Conservation (phyloP, 2,888 invertebrate species). For the Acleris cristana region DNA sequence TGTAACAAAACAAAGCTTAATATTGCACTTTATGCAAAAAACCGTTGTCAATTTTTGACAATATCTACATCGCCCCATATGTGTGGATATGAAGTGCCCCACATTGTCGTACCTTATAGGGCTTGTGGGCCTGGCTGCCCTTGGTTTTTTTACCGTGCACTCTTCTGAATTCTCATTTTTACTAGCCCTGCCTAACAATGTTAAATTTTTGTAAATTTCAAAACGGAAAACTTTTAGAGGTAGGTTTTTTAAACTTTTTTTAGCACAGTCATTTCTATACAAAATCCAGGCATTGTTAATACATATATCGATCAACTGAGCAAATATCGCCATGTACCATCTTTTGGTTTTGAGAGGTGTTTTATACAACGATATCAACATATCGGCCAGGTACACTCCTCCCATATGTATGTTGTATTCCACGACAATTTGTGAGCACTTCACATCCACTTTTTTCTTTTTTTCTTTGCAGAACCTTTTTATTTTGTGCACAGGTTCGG, state of each 20-base stretch:
- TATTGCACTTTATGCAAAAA: constrained; percentile 28
- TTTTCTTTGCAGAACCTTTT: constrained; percentile 39
- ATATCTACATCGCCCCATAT: constrained; percentile 12
- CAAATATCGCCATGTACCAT: constrained; percentile 34
- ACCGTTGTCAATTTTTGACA: constrained; percentile 20
- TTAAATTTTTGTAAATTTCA: constrained; percentile 6
- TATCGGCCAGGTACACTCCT: constrained; percentile 34
- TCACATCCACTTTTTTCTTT: constrained; percentile 29
- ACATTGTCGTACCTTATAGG: constrained; percentile 12
- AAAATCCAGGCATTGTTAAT: constrained; percentile 27
- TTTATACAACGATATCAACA: constrained; percentile 33
- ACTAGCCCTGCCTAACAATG: background rate
- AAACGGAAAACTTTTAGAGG: background rate
- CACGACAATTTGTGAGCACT: constrained; percentile 42
- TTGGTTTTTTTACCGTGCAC: constrained; percentile 4
- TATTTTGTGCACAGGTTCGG: constrained; percentile 31
- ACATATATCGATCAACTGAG: too few species aligned
- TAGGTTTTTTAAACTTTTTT: background rate
- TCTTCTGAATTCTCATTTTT: background rate
- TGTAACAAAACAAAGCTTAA: constrained; percentile 27
- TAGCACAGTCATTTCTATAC: background rate
- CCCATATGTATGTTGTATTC: constrained; percentile 35
- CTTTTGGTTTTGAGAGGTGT: constrained; percentile 24
- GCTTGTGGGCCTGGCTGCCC: constrained; percentile 3
- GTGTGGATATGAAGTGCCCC: constrained; percentile 17